Conservation (phyloP, 2,797 vertebrate species). For the Psittacula echo region DNA sequence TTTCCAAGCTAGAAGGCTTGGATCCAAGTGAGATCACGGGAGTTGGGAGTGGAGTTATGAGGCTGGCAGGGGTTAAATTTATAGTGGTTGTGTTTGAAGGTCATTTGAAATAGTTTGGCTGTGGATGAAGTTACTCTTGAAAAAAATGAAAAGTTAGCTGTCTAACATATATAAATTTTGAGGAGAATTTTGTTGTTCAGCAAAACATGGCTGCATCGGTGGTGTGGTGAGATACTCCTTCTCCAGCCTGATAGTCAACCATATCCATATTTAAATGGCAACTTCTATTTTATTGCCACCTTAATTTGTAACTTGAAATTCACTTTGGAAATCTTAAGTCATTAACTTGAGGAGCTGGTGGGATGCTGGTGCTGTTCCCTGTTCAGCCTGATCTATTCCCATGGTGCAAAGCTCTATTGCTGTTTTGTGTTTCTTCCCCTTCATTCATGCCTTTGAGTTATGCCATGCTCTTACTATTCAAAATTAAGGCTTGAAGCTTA, state of each 20-base stretch:
- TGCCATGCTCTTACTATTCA: background rate
- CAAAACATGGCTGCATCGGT: rapidly evolving
- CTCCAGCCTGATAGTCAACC: rapidly evolving
- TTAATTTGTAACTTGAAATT: background rate
- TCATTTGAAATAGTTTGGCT: background rate
- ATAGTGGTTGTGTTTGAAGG: background rate
- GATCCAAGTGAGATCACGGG: background rate
- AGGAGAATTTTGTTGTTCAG: background rate
- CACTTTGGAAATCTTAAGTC: background rate
- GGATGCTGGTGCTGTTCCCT: too few relatives aligned
- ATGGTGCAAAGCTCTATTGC: background rate
- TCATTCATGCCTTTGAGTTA: background rate
- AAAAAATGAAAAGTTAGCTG: background rate
- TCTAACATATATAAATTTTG: background rate
- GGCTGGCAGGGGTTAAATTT: background rate
- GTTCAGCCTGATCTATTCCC: background rate
- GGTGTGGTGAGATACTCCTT: background rate
- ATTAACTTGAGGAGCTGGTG: background rate
- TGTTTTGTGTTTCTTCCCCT: background rate
- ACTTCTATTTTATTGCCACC: background rate
- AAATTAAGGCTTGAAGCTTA: background rate
- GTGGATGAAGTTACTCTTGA: background rate
- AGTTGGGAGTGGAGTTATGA: background rate
- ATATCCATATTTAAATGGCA: background rate
- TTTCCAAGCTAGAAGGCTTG: background rate